phyloP scores from a whole-genome alignment of 2,888 invertebrate genomes.

The Pseudococcus longispinus region DNA sequence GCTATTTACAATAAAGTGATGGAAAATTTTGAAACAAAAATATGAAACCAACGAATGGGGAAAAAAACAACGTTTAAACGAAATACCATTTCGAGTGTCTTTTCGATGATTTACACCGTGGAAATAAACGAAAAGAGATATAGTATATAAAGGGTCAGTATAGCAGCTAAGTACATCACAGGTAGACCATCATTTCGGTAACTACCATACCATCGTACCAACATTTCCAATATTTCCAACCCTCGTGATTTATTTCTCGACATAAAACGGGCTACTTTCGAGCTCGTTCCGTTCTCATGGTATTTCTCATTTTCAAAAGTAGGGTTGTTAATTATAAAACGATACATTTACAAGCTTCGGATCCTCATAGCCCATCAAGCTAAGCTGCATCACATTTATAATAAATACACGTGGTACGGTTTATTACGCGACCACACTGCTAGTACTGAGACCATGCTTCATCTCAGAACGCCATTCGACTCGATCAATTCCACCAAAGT shows the following conservation, averaged over 20 bases:
- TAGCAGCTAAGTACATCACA: not conserved
- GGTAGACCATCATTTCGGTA: not conserved
- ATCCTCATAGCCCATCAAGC: not conserved
- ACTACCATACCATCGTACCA: not conserved
- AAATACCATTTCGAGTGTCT: not conserved
- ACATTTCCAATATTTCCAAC: not conserved
- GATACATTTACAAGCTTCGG: not conserved
- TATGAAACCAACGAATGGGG: not conserved
- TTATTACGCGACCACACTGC: no score
- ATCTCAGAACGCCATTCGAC: not conserved
- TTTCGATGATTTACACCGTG: not conserved
- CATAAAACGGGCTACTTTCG: not conserved
- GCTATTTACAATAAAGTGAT: not conserved
- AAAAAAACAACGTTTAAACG: not conserved
- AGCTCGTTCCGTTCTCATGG: not conserved
- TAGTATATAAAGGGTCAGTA: not conserved
- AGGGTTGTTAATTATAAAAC: not conserved
- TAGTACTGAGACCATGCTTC: no score
- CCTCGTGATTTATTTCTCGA: not conserved
- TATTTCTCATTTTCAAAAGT: not conserved
- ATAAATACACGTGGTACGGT: not conserved
- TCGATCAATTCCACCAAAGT: not conserved
- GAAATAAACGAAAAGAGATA: not conserved
- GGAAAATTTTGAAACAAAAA: not conserved
- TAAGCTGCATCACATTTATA: not conserved